These are phyloP conservation scores for Agrochola litura DNA, from an alignment of 2,888 invertebrate species.

Conservation along the genomic window DNA sequence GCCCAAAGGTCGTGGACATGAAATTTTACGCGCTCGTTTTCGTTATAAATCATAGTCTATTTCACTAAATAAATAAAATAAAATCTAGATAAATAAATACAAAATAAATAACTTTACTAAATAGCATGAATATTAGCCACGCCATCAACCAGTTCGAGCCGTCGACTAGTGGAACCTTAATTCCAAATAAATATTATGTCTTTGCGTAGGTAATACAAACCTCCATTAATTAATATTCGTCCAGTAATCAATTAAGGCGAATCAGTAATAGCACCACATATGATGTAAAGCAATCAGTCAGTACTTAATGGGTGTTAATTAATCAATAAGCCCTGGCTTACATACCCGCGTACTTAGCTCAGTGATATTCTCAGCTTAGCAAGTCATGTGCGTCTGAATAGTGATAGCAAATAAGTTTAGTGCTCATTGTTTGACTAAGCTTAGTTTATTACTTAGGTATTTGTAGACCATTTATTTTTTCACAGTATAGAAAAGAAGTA, in stretches of 20 bases:
- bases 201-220: neutral
- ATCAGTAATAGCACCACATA: constrained; percentile 35
- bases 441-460: neutral
- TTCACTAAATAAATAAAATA: no score
- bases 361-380: no score
- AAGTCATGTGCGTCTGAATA: constrained; percentile 1
- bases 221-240: constrained; percentile 6
- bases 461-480: neutral
- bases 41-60: no score
- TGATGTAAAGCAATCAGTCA: constrained; percentile 47
- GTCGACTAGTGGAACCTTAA: no score
- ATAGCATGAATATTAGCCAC: no score
- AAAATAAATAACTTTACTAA: no score
- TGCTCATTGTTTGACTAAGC: neutral
- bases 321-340: constrained; percentile 32
- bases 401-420: constrained; percentile 5
- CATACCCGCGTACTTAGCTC: neutral
- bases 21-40: no score
- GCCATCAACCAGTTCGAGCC: no score
- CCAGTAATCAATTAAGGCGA: constrained; percentile 17
- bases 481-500: no score
- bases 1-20: no score
- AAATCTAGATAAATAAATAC: no score
- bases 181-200: neutral
- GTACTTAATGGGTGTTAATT: constrained; percentile 45